phyloP scores from a whole-genome alignment of 2,888 invertebrate species.

The Xestoiulus laeticollis region DNA sequence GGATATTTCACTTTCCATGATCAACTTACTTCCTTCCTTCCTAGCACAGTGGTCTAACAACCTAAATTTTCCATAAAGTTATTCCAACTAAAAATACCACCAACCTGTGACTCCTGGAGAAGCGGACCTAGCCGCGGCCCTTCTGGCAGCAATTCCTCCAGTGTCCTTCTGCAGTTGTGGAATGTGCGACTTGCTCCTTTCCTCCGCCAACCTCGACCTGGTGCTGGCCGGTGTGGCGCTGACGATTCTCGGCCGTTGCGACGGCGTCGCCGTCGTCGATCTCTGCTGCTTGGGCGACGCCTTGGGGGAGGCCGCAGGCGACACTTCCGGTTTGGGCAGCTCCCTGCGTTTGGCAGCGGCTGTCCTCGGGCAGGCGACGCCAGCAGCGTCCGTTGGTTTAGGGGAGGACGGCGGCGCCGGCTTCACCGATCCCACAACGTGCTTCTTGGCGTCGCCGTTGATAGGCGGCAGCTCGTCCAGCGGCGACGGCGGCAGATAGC shows the following conservation, averaged over 20 bases:
- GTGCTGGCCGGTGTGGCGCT: constrained; percentile 40
- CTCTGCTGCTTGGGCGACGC: not conserved
- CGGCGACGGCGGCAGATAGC: constrained; percentile 43
- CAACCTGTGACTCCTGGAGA: not conserved
- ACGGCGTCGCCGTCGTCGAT: not conserved
- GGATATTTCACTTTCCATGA: no score
- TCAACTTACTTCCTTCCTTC: no score
- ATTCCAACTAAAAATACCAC: no score
- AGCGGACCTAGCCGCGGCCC: not conserved
- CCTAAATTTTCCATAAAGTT: no score
- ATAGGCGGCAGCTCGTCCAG: not conserved
- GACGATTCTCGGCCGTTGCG: constrained; percentile 48
- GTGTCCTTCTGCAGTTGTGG: constrained; percentile 51
- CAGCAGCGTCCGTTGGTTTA: not conserved
- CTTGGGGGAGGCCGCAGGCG: not conserved
- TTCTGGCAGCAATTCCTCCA: not conserved
- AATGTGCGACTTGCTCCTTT: constrained; percentile 51
- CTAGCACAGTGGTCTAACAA: no score
- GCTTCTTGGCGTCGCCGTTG: constrained; percentile 39
- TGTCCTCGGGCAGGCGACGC: not conserved
- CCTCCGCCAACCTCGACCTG: constrained; percentile 14
- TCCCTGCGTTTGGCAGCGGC: not conserved
- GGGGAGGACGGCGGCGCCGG: not conserved
- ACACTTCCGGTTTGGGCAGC: not conserved
- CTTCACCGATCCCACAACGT: not conserved